Base-by-base conservation (phyloP, 2,888 invertebrate genomes). In the Meiosimyza platycephala region DNA sequence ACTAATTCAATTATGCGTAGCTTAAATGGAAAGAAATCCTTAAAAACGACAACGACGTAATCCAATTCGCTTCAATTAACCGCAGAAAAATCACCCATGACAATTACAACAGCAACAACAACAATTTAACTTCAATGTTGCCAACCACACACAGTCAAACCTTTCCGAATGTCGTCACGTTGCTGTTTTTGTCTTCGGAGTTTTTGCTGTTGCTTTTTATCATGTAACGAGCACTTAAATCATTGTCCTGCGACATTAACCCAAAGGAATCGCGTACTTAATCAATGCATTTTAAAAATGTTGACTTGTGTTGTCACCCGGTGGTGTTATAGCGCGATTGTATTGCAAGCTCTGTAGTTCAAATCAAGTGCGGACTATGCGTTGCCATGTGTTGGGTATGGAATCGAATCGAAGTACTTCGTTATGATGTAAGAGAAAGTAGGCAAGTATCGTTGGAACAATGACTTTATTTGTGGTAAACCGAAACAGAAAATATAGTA, bases 251-350 rank as follows among this genome's bases (percentile, higher is more conserved):
- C 63, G 85, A 85, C 85, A 84, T 83, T 84, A 84, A 84, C 85
- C 84, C 85, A 81, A 85, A 84, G 82, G 80, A 82, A 84, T 83
- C 81, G 83, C 81, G 80, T 82, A 84, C 85, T 84, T 85, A 84
- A 84, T 84, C 85, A 84, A 84, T 85, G 84, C 81, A 65, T 57
- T 67, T 57, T 50, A 63, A 51, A 15, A 62, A 70, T 63, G 54
- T 18, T 54, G 70, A 63, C 62, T 54, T 54, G 62, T 52, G 62
- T 50, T 70, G 69, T 62, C 52, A 51, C 28, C 3, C 28, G 28
- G 28, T 28, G 28, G 28, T 28, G 28, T 28, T 28, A 4, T 28
- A 40, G 47, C 48, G 40, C 50, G 7, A 60, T n/a, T n/a, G 40
- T 40, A 40, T 18, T 47, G 15, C 28, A 40, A 54, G 15, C 28